Conservation (phyloP, 37 sponge, comb jelly and placozoan species). For the Chondrosia reniformis region DNA sequence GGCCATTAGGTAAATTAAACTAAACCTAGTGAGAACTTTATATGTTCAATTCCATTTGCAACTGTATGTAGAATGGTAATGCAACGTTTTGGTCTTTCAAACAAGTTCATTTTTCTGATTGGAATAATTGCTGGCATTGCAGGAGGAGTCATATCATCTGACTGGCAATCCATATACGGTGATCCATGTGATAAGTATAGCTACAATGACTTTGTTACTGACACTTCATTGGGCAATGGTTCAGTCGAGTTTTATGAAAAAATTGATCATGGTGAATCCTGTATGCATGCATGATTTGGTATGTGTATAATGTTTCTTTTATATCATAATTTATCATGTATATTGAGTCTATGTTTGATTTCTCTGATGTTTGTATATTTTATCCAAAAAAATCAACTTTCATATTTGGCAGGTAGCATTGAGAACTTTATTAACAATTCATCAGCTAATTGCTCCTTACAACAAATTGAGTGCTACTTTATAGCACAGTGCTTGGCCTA, state of each 20-base stretch:
- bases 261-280: not conserved
- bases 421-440: not conserved
- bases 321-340: too few relatives aligned
- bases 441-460: too few relatives aligned
- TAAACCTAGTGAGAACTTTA: too few relatives aligned
- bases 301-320: too few relatives aligned
- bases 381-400: too few relatives aligned
- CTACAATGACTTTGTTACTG: not conserved
- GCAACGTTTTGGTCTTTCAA: slow-evolving; percentile 14
- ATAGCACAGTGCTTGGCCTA: not conserved
- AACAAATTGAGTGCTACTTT: not conserved
- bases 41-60: too few relatives aligned
- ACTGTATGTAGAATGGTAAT: not conserved
- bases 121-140: not conserved
- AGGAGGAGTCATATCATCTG: slow-evolving; percentile 13
- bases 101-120: slow-evolving; percentile 8
- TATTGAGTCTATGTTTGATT: too few relatives aligned
- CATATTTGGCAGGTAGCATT: too few relatives aligned
- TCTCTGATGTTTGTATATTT: too few relatives aligned
- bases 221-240: not conserved
- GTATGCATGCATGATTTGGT: not conserved
- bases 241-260: too few relatives aligned
- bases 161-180: slow-evolving; percentile 53
- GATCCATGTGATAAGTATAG: slow-evolving; percentile 53
- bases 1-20: too few relatives aligned